Conservation (phyloP, 2,797 vertebrate species). For the Oreonectes daqikongensis region DNA sequence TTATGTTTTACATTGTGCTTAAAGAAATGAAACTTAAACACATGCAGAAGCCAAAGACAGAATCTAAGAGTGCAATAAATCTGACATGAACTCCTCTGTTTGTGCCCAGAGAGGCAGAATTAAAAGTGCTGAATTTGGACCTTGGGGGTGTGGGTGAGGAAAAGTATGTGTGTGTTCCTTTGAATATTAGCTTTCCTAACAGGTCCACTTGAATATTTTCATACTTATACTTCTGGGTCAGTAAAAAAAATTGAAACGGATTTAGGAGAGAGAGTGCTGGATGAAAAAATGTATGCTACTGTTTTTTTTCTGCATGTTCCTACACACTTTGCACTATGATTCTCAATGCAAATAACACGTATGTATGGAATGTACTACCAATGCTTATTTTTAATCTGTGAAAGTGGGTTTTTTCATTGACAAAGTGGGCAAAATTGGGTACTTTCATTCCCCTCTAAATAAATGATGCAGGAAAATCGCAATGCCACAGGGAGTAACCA, state of each 20-base stretch:
- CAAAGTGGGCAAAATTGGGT: too few species aligned
- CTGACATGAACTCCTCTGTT: not conserved
- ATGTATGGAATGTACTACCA: not conserved
- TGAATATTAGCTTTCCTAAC: not conserved
- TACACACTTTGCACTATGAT: slow-evolving; percentile 71
- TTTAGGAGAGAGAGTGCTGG: not conserved
- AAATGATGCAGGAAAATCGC: too few species aligned
- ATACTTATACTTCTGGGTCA: not conserved
- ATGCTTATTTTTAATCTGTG: slow-evolving; percentile 3
- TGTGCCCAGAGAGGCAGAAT: slow-evolving; percentile 27
- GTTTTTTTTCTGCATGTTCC: not conserved
- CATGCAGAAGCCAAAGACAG: not conserved
- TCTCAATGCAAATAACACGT: slow-evolving; percentile 47
- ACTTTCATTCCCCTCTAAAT: too few species aligned
- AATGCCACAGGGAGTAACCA: too few species aligned
- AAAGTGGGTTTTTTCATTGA: not conserved
- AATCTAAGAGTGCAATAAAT: slow-evolving; percentile 7
- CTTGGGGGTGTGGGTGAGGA: not conserved
- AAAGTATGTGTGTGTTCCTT: not conserved
- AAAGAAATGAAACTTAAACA: not conserved
- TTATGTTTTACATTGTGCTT: not conserved
- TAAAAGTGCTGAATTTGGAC: slow-evolving; percentile 29
- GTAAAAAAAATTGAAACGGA: not conserved
- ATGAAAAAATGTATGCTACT: too few species aligned
- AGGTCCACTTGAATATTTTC: not conserved